Base-by-base conservation (phyloP, 1,140 invertebrate species). In the Thaumatotibia leucotreta region DNA sequence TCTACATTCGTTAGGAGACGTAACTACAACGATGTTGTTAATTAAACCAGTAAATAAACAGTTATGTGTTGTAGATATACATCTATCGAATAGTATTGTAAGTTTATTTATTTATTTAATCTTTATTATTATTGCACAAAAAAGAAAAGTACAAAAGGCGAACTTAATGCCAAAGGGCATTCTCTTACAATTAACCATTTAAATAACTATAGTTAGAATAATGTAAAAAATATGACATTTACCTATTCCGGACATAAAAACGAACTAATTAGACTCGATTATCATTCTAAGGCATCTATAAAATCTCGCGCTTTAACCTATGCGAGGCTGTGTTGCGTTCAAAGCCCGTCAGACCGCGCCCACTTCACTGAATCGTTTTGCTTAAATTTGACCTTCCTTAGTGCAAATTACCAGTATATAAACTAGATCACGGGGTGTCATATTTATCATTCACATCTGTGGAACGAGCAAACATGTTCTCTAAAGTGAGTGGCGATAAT, bases 391-490 rank as follows among this genome's bases (percentile, higher is more conserved):
- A 58, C 52, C 52, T 58, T 58, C 23, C 24, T 24, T 29, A 6
- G 11, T 24, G 52, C 52, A 58, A 58, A 58, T 58, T 6, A 24
- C 24, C 4, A 58, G 52, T 58, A 58, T 58, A 58, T 58, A 58
- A 58, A 58, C 52, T 58, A 29, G 52, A 58, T 58, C 11, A 58
- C 24, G 14, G 52, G 52, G 52, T 58, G 52, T 29, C 24, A 58
- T 2, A 27, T 58, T 58, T 29, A 63, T 69, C 68, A 69, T 64
- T 69, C 61, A 61, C 54, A 65, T 33, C 35, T 58, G 45, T 63
- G 54, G 54, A 35, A 24, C 33, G 14, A 10, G 9, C 49, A 61
- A 66, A 61, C 67, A 70, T 72, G 70, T 72, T 72, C 64, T 66
- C 67, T n/a, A 68, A 70, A 70, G 61, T 49, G 39, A 64, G 49